phyloP scores from a whole-genome alignment of 2,797 vertebrate genomes.

The Podarcis lilfordi region DNA sequence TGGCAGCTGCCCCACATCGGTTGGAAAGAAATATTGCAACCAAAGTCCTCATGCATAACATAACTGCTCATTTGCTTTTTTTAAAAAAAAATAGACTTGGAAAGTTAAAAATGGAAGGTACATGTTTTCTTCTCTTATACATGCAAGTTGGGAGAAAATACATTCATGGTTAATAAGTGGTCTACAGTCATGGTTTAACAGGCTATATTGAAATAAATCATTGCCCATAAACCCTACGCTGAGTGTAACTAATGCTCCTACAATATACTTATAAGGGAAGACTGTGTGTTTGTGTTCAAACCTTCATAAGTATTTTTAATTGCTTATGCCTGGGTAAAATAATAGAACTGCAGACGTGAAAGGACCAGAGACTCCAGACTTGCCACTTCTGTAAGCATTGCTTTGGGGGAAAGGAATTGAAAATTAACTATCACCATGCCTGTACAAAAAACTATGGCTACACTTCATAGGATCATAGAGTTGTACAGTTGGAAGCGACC shows the following conservation, averaged over 20 bases:
- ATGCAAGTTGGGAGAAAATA: neutral
- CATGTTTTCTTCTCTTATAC: conserved; percentile 26
- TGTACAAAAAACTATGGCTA: neutral
- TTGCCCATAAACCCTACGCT: conserved; percentile 27
- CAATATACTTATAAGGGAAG: neutral
- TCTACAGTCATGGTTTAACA: conserved; percentile 47
- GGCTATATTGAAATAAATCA: conserved; percentile 61
- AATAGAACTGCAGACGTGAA: neutral
- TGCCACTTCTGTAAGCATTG: neutral
- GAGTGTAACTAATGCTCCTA: conserved; percentile 37
- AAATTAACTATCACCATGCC: neutral
- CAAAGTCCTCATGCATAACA: neutral
- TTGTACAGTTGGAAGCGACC: too few relatives aligned
- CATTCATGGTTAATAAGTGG: neutral
- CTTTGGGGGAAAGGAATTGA: neutral
- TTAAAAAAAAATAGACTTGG: neutral
- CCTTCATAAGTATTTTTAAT: neutral
- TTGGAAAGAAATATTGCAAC: too few relatives aligned
- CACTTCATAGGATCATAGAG: too few relatives aligned
- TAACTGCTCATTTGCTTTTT: neutral
- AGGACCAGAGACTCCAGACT: neutral
- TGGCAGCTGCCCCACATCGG: too few relatives aligned
- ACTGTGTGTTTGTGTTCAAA: neutral
- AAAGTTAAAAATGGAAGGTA: neutral
- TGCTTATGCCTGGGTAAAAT: neutral